Evolutionary conservation across 1,140 invertebrate species (phyloP).

Genomic region (Dysdera silvatica): DNA sequence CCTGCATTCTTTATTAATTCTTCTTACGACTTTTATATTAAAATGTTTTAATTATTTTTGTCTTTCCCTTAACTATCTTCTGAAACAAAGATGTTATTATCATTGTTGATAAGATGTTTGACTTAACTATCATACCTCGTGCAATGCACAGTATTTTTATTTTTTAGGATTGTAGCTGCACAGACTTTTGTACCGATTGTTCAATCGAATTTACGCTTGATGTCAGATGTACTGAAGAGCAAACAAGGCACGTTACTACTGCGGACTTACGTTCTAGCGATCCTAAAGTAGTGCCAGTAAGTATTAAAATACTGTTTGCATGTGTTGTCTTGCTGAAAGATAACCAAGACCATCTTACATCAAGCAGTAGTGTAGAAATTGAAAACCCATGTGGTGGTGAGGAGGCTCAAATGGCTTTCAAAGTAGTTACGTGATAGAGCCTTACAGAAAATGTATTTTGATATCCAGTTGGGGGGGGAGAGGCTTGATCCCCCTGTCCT

Average conservation of each 20-base stretch:
- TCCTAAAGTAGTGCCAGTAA: constrained; percentile 74
- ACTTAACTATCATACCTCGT: too few species aligned
- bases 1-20: background rate
- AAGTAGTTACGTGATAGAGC: too few species aligned
- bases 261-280: constrained; percentile 90
- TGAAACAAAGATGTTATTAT: too few species aligned
- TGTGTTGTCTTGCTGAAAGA: background rate
- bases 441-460: too few species aligned
- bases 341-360: background rate
- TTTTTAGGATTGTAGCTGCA: constrained; percentile 81
- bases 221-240: constrained; percentile 88
- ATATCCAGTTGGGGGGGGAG: too few species aligned
- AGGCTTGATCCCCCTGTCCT: too few species aligned
- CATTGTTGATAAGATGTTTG: too few species aligned
- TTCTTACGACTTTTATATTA: background rate
- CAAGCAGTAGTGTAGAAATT: too few species aligned
- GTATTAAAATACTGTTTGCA: constrained; percentile 25
- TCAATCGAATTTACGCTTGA: constrained; percentile 96
- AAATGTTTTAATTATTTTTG: background rate
- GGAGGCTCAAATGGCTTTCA: too few species aligned
- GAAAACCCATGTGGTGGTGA: too few species aligned
- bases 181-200: constrained; percentile 94
- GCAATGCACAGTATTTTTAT: too few species aligned
- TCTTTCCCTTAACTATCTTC: background rate
- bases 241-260: constrained; percentile 91